phyloP scores from a whole-genome alignment of 2,797 vertebrate species.

The Bufotes viridis region DNA sequence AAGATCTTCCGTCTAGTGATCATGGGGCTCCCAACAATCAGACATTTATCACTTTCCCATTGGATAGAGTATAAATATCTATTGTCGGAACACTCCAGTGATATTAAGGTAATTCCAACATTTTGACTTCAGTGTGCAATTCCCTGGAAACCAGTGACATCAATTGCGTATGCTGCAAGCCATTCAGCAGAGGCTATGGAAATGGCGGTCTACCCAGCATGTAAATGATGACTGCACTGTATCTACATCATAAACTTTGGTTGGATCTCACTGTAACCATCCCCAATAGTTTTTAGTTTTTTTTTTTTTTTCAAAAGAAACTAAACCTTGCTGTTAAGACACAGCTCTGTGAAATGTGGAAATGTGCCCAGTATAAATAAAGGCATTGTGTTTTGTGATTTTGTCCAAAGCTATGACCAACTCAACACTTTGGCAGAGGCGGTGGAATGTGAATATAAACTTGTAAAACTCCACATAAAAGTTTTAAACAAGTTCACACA shows the following conservation, averaged over 20 bases:
- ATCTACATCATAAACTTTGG: neutral
- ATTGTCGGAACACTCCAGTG: too few species aligned
- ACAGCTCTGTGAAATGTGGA: constrained; percentile 13
- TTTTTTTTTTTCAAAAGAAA: constrained; percentile 26
- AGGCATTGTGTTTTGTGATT: constrained; percentile 76
- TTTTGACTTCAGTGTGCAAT: neutral
- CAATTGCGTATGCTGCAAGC: neutral
- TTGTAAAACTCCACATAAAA: constrained; percentile 79
- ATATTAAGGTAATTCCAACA: neutral
- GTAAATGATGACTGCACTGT: neutral
- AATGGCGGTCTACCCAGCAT: neutral
- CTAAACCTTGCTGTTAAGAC: constrained; percentile 35
- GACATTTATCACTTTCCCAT: too few species aligned
- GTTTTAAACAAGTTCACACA: constrained; percentile 79
- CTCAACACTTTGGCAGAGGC: constrained; percentile 69
- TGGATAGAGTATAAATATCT: too few species aligned
- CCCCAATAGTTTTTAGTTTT: constrained; percentile 17
- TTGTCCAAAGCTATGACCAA: constrained; percentile 71
- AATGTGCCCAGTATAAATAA: constrained; percentile 57
- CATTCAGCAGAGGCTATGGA: neutral
- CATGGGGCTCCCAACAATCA: too few species aligned
- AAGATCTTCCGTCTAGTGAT: too few species aligned
- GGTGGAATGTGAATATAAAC: constrained; percentile 70
- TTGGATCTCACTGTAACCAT: neutral
- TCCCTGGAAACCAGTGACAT: neutral